A percentile compares a stretch with the other conserved stretches of the same genome.
Evolutionary conservation across 2,113 vertebrate genomes (phyloP).

Genomic region (Zosterops japonicus): DNA sequence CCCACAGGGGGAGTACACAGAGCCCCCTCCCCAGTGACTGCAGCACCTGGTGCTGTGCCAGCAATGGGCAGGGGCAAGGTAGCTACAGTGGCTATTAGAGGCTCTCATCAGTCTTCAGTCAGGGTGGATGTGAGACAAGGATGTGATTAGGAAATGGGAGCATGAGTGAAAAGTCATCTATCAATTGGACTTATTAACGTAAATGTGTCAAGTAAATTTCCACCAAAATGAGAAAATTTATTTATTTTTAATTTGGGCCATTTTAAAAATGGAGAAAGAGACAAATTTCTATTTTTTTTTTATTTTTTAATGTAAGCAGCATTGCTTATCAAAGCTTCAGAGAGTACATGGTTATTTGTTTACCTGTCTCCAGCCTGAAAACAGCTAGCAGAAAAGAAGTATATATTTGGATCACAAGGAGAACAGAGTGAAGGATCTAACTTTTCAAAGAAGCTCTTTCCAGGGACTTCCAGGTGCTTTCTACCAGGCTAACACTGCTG

Average conservation of each 20-base stretch:
- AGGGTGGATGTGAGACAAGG: slow-evolving; percentile 21
- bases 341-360: not conserved
- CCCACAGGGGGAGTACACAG: accelerated
- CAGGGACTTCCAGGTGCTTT: not conserved
- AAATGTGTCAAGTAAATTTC: slow-evolving; percentile 59
- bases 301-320: not conserved
- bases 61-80: accelerated
- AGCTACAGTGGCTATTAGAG: not conserved
- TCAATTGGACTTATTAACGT: slow-evolving; percentile 45
- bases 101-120: slow-evolving; percentile 13
- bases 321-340: not conserved
- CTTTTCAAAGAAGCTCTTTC: not conserved
- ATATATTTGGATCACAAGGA: not conserved
- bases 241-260: not conserved
- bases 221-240: not conserved
- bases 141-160: slow-evolving; percentile 35
- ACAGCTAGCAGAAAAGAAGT: not conserved
- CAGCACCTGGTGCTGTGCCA: accelerated
- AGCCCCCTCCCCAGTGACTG: not conserved
- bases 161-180: slow-evolving; percentile 47
- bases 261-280: not conserved
- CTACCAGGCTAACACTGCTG: not conserved
- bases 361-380: not conserved
- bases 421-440: not conserved
- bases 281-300: not conserved